Evolutionary conservation across 2,797 vertebrate species (phyloP), one percentile per base, ranked within the genome.

Genomic region (Sebastes nivosus): DNA sequence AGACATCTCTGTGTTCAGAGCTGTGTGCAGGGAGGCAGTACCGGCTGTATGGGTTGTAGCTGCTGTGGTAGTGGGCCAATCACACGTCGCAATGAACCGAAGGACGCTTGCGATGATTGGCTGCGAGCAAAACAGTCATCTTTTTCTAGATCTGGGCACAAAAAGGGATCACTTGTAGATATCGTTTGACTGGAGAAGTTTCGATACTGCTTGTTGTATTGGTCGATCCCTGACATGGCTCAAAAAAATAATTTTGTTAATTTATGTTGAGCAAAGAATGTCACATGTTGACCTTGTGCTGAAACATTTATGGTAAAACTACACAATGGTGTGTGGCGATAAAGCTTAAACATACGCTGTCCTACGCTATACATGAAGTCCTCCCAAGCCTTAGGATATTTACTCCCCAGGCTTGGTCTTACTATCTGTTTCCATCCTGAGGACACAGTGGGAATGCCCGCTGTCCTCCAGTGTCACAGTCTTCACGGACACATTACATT

Each of bases 371-470:
- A 34, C 16, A 25, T 27, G 16, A 32, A 67, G 34, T 66, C 61
- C 68, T 42, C 27, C 12, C 14, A 38, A 30, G 61, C 22, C 38
- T 55, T 3, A n/a, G 38, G 34, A 42, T 29, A n/a, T 72, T 4
- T 32, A 2, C 58, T 80, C 67, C 30, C 65, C 1, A 54, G 70
- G 12, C 18, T 73, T 13, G 16, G 24, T 32, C 79, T 61, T 57
- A 60, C 42, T 20, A 72, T 70, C 52, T 9, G 32, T 52, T 83
- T 25, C 66, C 66, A 67, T 69, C 42, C n/a, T 61, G n/a, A 29
- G 82, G 73, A 25, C 52, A 24, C 80, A 59, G 72, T 66, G 52
- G 59, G 80, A 68, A 27, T 27, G 27, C 27, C 27, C 27, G 27
- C 67, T 59, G 60, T 64, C 61, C 55, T 18, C 46, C 46, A 50